Evolutionary conservation across 2,113 vertebrate species (phyloP).

Genomic region (Bufo bufo): DNA sequence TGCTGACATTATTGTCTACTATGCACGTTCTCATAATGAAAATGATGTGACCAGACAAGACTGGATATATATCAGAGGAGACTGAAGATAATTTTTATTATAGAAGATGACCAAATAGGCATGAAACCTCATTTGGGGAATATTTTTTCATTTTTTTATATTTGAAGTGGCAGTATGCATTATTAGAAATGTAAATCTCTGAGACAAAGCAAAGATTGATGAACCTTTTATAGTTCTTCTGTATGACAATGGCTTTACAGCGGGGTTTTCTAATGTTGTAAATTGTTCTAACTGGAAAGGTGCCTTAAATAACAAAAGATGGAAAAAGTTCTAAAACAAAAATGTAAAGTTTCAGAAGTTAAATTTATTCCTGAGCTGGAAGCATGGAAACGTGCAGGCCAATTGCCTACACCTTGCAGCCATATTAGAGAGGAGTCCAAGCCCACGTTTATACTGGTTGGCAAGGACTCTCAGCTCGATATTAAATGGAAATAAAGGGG

Average conservation of each 20-base stretch:
- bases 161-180: conserved; percentile 26
- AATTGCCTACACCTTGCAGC: no score
- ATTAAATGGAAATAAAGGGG: no score
- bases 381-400: no score
- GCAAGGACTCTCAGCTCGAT: no score
- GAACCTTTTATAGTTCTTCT: neutral
- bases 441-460: no score
- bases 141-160: neutral
- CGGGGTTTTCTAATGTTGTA: neutral
- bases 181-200: conserved; percentile 50
- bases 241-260: neutral
- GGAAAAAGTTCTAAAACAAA: neutral
- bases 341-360: neutral
- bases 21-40: conserved; percentile 44
- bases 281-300: neutral
- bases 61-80: conserved; percentile 38
- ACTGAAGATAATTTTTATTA: conserved; percentile 37
- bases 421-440: no score
- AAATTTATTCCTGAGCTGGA: no score
- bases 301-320: neutral
- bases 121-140: conserved; percentile 15
- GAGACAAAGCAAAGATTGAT: conserved; percentile 5
- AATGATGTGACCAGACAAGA: conserved; percentile 49
- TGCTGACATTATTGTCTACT: conserved; percentile 47
- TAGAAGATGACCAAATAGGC: conserved; percentile 37